Percentiles rank a stretch among this genome's conserved stretches.
phyloP scores from a whole-genome alignment of 2,797 vertebrate species.

The Botia kubotai region DNA sequence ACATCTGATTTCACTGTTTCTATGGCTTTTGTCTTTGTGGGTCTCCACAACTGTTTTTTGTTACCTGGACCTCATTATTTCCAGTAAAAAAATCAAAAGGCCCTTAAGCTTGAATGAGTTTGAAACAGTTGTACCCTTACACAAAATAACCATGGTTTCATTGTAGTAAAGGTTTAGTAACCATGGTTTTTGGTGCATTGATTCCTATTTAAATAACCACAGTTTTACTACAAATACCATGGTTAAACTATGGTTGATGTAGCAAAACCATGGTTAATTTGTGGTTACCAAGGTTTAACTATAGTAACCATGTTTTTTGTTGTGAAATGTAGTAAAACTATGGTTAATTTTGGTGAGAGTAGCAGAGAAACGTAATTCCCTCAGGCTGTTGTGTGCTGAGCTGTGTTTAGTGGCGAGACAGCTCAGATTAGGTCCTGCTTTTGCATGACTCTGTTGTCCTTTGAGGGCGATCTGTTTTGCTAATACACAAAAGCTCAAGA shows the following conservation, averaged over 20 bases:
- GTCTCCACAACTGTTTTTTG: conserved; percentile 12
- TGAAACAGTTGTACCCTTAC: conserved; percentile 37
- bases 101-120: conserved; percentile 5
- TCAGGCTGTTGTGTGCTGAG: neutral
- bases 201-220: too few species aligned
- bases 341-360: too few species aligned
- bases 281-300: too few species aligned
- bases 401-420: neutral
- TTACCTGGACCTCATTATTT: conserved; percentile 28
- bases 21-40: conserved; percentile 30
- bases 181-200: too few species aligned
- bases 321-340: too few species aligned
- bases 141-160: too few species aligned
- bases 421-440: neutral
- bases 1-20: conserved; percentile 37
- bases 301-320: too few species aligned
- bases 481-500: neutral
- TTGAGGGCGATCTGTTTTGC: neutral
- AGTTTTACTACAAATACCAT: too few species aligned
- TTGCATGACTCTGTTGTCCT: neutral
- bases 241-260: too few species aligned
- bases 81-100: neutral
- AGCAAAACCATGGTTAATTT: too few species aligned
- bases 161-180: too few species aligned
- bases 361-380: conserved; percentile 1